A percentile compares a stretch with the other conserved stretches of the same genome.
Evolutionary conservation across 2,797 vertebrate genomes (phyloP).

Genomic region (Antennarius maculatus): DNA sequence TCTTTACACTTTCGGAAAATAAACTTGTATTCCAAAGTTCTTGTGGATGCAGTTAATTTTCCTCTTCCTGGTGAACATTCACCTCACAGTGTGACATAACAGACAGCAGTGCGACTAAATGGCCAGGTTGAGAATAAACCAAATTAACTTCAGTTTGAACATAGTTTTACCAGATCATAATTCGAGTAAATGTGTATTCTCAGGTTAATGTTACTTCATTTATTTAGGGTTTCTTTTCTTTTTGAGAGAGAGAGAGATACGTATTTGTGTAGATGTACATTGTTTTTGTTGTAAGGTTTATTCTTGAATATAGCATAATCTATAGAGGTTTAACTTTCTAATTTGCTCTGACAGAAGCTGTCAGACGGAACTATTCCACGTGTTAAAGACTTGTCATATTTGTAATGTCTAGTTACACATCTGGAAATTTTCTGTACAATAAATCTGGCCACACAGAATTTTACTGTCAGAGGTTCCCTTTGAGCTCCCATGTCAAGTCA

Average conservation of each 20-base stretch:
- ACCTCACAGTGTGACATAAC: slow-evolving; percentile 9
- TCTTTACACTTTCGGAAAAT: no score
- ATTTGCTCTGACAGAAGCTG: slow-evolving; percentile 2
- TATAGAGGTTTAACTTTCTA: not conserved
- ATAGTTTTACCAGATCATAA: not conserved
- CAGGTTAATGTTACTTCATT: not conserved
- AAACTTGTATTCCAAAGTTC: not conserved
- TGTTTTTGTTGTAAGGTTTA: slow-evolving; percentile 5
- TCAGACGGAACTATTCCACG: slow-evolving; percentile 36
- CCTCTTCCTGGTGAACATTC: not conserved
- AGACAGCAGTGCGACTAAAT: not conserved
- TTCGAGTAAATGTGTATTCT: not conserved
- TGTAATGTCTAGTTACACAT: slow-evolving; percentile 62
- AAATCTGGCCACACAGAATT: slow-evolving; percentile 4
- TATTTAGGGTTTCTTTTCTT: not conserved
- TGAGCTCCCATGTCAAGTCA: slow-evolving; percentile 8
- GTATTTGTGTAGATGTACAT: not conserved
- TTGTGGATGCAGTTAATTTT: not conserved
- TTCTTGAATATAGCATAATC: not conserved
- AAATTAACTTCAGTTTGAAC: no score
- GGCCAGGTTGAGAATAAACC: no score
- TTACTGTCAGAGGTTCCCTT: not conserved
- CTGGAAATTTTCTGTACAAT: slow-evolving; percentile 56
- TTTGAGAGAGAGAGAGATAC: not conserved
- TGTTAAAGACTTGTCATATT: slow-evolving; percentile 70